Base-by-base conservation (phyloP, 2,888 invertebrate species). In the Torymus auratus region DNA sequence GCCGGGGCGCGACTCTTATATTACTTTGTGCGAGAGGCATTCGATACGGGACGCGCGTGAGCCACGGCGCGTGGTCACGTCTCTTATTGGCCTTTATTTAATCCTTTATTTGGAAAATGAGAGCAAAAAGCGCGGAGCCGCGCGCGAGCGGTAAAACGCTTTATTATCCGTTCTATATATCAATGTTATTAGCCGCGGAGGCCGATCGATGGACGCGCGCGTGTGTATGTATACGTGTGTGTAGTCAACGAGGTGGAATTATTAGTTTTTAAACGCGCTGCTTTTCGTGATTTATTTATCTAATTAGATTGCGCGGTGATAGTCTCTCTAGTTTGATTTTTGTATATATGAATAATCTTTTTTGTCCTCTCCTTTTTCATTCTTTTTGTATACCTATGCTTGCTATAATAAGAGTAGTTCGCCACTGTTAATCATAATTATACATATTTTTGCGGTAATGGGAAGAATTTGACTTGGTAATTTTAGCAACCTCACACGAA, bases 41-140 rank as follows among this genome's bases (percentile, higher is more conserved):
- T 72, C 71, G 55, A 67, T 67, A 23, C 61, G 28, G 70, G 41
- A 17, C n/a, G 41, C 28, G 14, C n/a, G 41, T n/a, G 14, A 7
- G 53, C n/a, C 15, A n/a, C n/a, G 14, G 67, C 13, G 61, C 23
- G 68, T 64, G 28, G 65, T 67, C 70, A 67, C 71, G 58, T 60
- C 72, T 23, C 67, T 72, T 67, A 78, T 67, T 78, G 15, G 56
- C 58, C 13, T 20, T 55, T 50, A 41, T 60, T 50, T 15, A 65
- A 72, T 67, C 72, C 72, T 61, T 78, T 41, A 61, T 72, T 78
- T 53, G 61, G 67, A 55, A 72, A 72, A 72, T 72, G 61, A 68
- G 61, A 78, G 67, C 41, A 65, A 67, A 72, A 67, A 58, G 58
- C 15, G 53, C 7, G 20, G 53, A 4, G 12, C 11, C 15, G 14